Evolutionary conservation across 92 coral and sea anemone species (phyloP).

Genomic region (Palythoa caribaeorum): DNA sequence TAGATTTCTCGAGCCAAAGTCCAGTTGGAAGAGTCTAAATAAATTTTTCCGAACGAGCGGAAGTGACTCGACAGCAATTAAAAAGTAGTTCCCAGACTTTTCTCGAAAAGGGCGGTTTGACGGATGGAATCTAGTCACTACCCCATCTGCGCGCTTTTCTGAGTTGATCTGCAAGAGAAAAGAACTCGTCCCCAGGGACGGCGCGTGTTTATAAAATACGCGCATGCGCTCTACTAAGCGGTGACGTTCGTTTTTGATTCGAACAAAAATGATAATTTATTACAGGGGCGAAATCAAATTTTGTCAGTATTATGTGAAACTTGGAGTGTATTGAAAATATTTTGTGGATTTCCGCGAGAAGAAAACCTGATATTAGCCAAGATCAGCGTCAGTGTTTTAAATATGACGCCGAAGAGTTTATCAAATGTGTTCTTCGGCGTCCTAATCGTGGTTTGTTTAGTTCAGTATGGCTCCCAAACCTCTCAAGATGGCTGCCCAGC

Average conservation of each 20-base stretch:
- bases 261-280: neutral
- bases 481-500: slow-evolving; percentile 43
- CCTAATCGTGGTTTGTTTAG: slow-evolving; percentile 18
- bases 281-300: neutral
- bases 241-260: slow-evolving; percentile 31
- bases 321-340: neutral
- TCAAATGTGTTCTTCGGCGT: slow-evolving; percentile 39
- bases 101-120: too few species aligned
- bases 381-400: neutral
- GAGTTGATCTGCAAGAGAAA: too few species aligned
- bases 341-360: neutral
- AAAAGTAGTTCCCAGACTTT: too few species aligned
- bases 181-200: slow-evolving; percentile 17
- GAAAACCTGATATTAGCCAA: neutral
- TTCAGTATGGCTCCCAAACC: slow-evolving; percentile 42
- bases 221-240: neutral
- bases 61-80: too few species aligned
- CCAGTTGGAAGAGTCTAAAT: too few species aligned
- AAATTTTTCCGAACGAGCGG: too few species aligned
- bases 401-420: slow-evolving; percentile 45
- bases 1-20: too few species aligned
- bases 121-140: too few species aligned
- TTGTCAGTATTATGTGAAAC: neutral
- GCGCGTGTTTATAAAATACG: neutral
- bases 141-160: too few species aligned